Conservation (phyloP, 2,888 invertebrate genomes). For the Craniophora ligustri region DNA sequence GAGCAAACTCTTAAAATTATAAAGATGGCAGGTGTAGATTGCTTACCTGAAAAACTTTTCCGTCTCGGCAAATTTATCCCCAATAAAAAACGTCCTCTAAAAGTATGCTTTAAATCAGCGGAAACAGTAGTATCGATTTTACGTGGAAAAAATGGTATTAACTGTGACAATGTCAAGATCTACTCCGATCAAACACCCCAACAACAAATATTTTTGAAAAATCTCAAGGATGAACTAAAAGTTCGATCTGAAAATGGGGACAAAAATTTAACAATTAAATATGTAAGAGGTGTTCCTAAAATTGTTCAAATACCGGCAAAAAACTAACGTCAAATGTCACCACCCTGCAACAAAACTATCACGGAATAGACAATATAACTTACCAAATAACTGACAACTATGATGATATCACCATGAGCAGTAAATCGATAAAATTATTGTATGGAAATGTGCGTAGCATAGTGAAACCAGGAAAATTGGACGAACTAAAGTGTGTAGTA, state of each 20-base stretch:
- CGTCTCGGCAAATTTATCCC: too few relatives aligned
- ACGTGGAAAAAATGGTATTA: too few relatives aligned
- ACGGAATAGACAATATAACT: neutral
- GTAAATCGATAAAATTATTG: constrained; percentile 5
- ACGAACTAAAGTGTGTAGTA: constrained; percentile 9
- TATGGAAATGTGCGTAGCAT: constrained; percentile 10
- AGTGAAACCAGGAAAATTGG: constrained; percentile 1
- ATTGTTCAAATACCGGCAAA: neutral
- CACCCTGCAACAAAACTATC: neutral
- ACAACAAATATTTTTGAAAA: too few relatives aligned
- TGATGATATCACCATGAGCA: constrained; percentile 2
- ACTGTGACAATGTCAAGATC: too few relatives aligned
- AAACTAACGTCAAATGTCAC: neutral
- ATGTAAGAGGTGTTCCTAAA: constrained; percentile 1
- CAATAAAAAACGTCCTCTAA: too few relatives aligned
- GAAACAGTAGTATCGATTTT: too few relatives aligned
- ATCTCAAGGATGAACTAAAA: neutral
- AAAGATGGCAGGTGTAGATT: too few relatives aligned
- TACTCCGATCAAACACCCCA: too few relatives aligned
- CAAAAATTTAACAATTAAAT: constrained; percentile 3
- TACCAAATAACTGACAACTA: neutral
- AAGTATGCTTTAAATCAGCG: too few relatives aligned
- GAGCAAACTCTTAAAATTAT: neutral
- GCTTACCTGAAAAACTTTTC: too few relatives aligned
- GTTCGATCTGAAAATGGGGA: neutral